Base-by-base conservation (phyloP, 2,888 invertebrate genomes). In the Dryadula phaetusa region DNA sequence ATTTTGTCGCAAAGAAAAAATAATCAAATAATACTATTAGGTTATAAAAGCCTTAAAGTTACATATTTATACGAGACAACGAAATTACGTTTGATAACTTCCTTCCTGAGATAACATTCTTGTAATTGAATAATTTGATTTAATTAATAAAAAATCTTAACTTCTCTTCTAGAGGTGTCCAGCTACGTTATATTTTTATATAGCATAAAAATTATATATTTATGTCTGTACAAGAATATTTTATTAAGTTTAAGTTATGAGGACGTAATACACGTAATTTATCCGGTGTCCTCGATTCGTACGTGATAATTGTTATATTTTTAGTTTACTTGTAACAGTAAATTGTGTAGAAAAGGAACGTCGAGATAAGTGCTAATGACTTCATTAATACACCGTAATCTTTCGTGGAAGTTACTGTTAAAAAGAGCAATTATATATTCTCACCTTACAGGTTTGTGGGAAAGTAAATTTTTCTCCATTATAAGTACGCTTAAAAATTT, bases 361-460 rank as follows among this genome's bases (percentile, higher is more conserved):
- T 32, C 34, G 34, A 66, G 66, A 60, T 60, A 54, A 62, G 34
- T 66, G 56, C 46, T 66, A 65, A 69, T 67, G 64, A 69, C 64
- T 67, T 67, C 65, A 86, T 86, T 86, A 85, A 77, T 76, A 77
- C 81, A 84, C 79, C 79, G 79, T 77, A 79, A 72, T 71, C 66
- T 82, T 82, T 82, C 84, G 85, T 87, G 86, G 88, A 87, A 83
- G 86, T 82, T 86, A 86, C 87, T 87, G 86, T 86, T 86, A 81
- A 80, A 74, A 76, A 79, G 81, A 79, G 79, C 74, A 77, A 82
- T 85, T 82, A 75, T 80, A 81, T 83, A 81, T 82, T 87, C 85
- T 85, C 87, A 85, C 82, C 81, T 83, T 73, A 77, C 73, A 76
- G 73, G 75, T 74, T 78, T 87, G 89, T 91, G 90, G 83, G 90